A percentile compares a stretch with the other conserved stretches of the same genome.
These are phyloP conservation scores for Hydrophis major DNA, from an alignment of 2,797 vertebrate species.

Conservation along the genomic window DNA sequence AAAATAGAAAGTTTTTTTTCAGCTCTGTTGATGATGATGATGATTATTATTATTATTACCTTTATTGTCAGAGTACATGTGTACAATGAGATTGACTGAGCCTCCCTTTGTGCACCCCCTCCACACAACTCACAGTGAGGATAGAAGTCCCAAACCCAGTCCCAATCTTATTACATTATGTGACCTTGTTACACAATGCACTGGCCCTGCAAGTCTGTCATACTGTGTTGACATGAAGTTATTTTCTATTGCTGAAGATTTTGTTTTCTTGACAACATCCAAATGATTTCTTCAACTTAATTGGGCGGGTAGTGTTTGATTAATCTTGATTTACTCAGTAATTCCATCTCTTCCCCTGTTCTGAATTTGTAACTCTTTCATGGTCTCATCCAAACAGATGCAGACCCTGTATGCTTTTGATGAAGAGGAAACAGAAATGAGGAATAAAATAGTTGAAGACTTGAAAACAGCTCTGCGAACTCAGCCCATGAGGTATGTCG, in stretches of 20 bases:
- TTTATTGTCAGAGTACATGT: too few relatives aligned
- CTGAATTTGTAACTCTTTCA: constrained; percentile 26
- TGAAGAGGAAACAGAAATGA: constrained; percentile 95
- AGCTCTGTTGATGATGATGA: constrained; percentile 24
- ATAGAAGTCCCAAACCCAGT: too few relatives aligned
- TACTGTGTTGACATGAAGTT: too few relatives aligned
- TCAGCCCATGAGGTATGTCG: constrained; percentile 92
- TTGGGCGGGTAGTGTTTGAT: constrained; percentile 29
- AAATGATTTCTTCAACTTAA: constrained; percentile 25
- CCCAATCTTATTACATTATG: too few relatives aligned
- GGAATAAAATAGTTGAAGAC: constrained; percentile 96
- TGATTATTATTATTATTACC: too few relatives aligned
- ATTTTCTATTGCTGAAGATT: background rate
- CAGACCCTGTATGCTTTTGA: constrained; percentile 93
- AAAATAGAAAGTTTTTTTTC: constrained; percentile 33
- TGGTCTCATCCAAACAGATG: constrained; percentile 78
- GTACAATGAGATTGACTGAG: too few relatives aligned
- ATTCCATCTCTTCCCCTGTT: constrained; percentile 3
- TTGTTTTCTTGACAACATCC: constrained; percentile 45
- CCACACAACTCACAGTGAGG: too few relatives aligned
- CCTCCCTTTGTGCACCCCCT: too few relatives aligned
- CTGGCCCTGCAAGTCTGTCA: too few relatives aligned
- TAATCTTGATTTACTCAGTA: constrained; percentile 10
- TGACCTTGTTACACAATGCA: too few relatives aligned
- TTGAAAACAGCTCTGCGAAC: constrained; percentile 96